phyloP scores from a whole-genome alignment of 2,888 invertebrate species.

The Magallana nippona region DNA sequence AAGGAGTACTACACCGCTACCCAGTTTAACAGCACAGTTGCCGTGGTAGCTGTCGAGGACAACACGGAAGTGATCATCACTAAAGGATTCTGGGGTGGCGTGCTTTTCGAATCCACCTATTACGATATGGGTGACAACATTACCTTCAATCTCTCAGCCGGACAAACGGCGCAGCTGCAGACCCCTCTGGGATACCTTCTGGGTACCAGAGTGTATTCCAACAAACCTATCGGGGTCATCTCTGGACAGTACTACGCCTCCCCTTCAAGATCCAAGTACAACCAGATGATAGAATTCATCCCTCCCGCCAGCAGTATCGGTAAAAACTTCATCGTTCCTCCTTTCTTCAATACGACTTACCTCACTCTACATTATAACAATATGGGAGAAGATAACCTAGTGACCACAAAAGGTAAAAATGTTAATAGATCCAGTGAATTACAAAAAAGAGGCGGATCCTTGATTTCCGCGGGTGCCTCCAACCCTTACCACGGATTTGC shows the following conservation, averaged over 20 bases:
- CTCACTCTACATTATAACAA: background rate
- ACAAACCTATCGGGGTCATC: constrained; percentile 23
- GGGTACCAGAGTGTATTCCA: background rate
- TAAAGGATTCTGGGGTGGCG: constrained; percentile 18
- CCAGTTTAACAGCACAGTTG: constrained; percentile 15
- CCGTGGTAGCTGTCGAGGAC: background rate
- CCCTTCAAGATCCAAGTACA: constrained; percentile 2
- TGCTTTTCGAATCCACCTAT: background rate
- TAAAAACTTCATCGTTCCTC: constrained; percentile 22
- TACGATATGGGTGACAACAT: constrained; percentile 11
- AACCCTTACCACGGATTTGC: background rate
- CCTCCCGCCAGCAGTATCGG: constrained; percentile 3
- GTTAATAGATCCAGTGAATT: background rate
- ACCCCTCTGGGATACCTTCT: background rate
- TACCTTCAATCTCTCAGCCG: background rate
- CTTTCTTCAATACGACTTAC: constrained; percentile 19
- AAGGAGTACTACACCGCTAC: background rate
- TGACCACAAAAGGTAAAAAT: constrained; percentile 3
- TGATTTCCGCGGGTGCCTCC: background rate
- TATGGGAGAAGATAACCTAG: background rate
- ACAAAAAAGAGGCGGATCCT: background rate
- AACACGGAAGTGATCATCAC: constrained; percentile 1
- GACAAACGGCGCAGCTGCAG: constrained; percentile 24
- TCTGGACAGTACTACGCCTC: constrained; percentile 8
- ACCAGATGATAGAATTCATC: constrained; percentile 31